Evolutionary conservation across 1,140 invertebrate genomes (phyloP).

Genomic region (Sesamia nonagrioides): DNA sequence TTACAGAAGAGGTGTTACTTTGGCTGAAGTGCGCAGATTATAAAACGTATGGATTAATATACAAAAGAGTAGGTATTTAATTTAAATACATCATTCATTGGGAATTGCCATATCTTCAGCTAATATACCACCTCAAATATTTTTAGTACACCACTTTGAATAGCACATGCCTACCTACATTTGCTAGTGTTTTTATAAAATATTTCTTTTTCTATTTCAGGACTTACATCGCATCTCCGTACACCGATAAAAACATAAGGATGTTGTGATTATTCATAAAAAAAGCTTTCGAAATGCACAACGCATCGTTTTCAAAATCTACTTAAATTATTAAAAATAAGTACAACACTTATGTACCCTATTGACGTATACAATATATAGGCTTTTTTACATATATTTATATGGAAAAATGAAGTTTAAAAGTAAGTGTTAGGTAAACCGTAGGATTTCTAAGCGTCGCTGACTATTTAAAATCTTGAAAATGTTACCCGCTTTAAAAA

Average conservation of each 20-base stretch:
- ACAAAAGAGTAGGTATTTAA: constrained; percentile 30
- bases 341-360: constrained; percentile 56
- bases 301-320: constrained; percentile 67
- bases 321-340: constrained; percentile 70
- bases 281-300: constrained; percentile 72
- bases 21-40: constrained; percentile 29
- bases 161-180: background rate
- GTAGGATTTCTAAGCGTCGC: constrained; percentile 60
- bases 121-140: constrained; percentile 16
- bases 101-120: background rate
- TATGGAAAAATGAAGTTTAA: constrained; percentile 64
- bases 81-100: background rate
- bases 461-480: constrained; percentile 48
- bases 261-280: constrained; percentile 84
- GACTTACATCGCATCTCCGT: constrained; percentile 89
- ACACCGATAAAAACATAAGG: constrained; percentile 89
- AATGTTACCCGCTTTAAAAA: constrained; percentile 40
- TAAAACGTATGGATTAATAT: background rate
- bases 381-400: constrained; percentile 82
- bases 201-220: constrained; percentile 79
- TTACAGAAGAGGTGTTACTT: constrained; percentile 41
- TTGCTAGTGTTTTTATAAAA: constrained; percentile 28
- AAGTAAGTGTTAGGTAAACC: constrained; percentile 63
- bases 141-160: too few species aligned
- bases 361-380: constrained; percentile 75